Conservation (phyloP, 2,797 vertebrate genomes). For the Poeciliopsis gracilis region DNA sequence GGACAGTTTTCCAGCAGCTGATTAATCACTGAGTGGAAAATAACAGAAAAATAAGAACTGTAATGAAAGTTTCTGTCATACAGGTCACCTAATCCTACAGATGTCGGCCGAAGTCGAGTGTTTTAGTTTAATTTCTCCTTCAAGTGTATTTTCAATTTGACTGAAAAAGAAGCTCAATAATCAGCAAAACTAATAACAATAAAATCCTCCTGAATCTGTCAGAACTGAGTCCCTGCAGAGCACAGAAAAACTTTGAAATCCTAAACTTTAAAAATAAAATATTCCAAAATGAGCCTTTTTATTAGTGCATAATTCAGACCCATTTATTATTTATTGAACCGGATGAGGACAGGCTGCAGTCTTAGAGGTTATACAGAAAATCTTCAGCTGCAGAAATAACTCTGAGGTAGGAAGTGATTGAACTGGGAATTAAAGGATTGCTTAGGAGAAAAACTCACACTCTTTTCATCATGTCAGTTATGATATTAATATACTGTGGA, state of each 20-base stretch:
- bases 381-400: constrained; percentile 55
- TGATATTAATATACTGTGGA: not conserved
- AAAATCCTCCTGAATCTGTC: constrained; percentile 32
- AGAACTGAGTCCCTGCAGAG: constrained; percentile 26
- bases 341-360: constrained; percentile 55
- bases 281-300: constrained; percentile 68
- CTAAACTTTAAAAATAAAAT: constrained; percentile 70
- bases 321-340: constrained; percentile 67
- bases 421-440: not conserved
- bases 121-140: not conserved
- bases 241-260: constrained; percentile 46
- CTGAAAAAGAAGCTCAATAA: not conserved
- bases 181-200: not conserved
- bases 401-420: constrained; percentile 19
- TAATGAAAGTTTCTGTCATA: not conserved
- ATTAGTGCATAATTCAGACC: constrained; percentile 76
- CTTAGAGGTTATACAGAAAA: constrained; percentile 65
- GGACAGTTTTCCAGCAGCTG: not conserved
- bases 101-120: not conserved
- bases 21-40: not conserved
- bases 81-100: not conserved
- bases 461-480: not conserved
- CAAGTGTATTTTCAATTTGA: not conserved
- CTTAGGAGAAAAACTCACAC: not conserved
- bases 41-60: not conserved